Evolutionary conservation across 2,113 vertebrate genomes (phyloP).

Genomic region (Cebidichthys violaceus): DNA sequence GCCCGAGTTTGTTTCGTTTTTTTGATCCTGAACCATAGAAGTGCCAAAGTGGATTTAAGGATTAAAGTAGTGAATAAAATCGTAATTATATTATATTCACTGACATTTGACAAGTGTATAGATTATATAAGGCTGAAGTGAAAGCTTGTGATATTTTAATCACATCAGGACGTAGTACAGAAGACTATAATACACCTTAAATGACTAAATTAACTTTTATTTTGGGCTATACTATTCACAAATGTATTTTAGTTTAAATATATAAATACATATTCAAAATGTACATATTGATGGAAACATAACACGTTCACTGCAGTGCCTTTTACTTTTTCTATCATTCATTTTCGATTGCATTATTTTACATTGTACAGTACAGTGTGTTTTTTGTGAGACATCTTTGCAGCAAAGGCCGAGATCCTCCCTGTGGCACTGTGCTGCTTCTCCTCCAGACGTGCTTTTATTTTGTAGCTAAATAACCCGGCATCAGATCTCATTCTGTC

Average conservation of each 20-base stretch:
- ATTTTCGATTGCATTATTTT: not conserved
- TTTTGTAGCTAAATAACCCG: slow-evolving; percentile 6
- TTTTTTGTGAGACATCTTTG: too few species aligned
- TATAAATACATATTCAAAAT: not conserved
- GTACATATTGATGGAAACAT: not conserved
- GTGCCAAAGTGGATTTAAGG: not conserved
- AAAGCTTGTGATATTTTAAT: not conserved
- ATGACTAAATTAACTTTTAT: not conserved
- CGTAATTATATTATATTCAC: not conserved
- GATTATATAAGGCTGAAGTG: not conserved
- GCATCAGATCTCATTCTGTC: not conserved
- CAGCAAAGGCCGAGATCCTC: too few species aligned
- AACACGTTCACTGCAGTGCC: not conserved
- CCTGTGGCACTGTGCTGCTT: too few species aligned
- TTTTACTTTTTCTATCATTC: not conserved
- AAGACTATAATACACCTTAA: not conserved
- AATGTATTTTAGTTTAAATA: not conserved
- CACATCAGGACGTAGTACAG: not conserved
- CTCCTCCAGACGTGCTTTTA: slow-evolving; percentile 24
- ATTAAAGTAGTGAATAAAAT: not conserved
- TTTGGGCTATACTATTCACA: not conserved
- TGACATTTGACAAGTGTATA: not conserved
- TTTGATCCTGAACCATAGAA: rapidly evolving
- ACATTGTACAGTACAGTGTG: too few species aligned
- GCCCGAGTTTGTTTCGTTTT: not conserved